Evolutionary conservation across 1,140 invertebrate genomes (phyloP).

Genomic region (Formica exsecta): DNA sequence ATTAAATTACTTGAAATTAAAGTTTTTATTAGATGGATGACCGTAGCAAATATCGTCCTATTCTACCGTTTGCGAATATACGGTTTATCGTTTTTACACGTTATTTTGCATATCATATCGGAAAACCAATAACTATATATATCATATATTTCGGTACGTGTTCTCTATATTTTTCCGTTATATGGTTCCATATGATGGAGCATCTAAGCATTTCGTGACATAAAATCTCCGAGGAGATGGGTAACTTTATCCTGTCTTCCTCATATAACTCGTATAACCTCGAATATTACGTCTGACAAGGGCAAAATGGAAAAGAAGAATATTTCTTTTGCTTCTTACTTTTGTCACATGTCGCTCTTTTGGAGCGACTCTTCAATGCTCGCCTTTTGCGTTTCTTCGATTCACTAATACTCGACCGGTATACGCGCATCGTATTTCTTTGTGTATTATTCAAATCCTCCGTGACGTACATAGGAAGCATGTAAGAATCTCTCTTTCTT

Average conservation of each 20-base stretch:
- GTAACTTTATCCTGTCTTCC: conserved; percentile 58
- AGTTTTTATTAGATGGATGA: not conserved
- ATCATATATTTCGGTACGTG: not conserved
- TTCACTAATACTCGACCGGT: conserved; percentile 47
- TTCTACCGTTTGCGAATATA: not conserved
- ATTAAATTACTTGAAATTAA: not conserved
- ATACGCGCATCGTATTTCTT: conserved; percentile 28
- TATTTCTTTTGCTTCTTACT: conserved; percentile 55
- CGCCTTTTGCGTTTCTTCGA: conserved; percentile 19
- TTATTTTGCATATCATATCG: conserved; percentile 25
- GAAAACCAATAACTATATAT: conserved; percentile 2
- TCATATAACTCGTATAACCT: conserved; percentile 55
- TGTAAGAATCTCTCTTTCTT: conserved; percentile 1
- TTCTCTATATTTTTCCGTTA: conserved; percentile 60
- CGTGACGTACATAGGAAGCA: conserved; percentile 17
- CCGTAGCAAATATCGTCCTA: not conserved
- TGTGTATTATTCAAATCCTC: conserved; percentile 53
- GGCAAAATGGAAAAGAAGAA: conserved; percentile 52
- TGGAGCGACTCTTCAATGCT: conserved; percentile 43
- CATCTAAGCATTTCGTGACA: conserved; percentile 39
- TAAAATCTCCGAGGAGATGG: conserved; percentile 64
- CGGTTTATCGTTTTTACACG: not conserved
- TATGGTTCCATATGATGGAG: conserved; percentile 47
- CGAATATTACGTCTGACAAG: conserved; percentile 62
- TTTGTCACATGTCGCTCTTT: conserved; percentile 49